Conservation (phyloP, 2,113 vertebrate genomes). For the Paracyprichromis sp. region DNA sequence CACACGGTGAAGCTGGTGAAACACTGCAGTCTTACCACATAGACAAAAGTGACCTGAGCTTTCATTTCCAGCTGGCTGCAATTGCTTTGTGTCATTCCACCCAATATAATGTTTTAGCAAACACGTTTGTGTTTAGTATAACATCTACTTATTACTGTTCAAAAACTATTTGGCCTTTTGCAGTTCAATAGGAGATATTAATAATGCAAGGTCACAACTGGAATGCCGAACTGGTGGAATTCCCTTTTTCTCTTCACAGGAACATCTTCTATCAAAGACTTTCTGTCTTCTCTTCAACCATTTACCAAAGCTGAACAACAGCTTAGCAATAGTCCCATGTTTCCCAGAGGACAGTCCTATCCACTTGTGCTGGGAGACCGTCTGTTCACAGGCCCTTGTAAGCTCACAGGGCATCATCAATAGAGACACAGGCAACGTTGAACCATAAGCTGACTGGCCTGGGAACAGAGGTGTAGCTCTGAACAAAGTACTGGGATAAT, state of each 20-base stretch:
- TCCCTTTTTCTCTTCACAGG: not conserved
- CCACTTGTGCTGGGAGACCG: slow-evolving; percentile 34
- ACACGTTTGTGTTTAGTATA: not conserved
- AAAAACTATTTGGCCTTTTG: not conserved
- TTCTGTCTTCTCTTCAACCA: slow-evolving; percentile 14
- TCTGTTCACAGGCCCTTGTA: slow-evolving; percentile 65
- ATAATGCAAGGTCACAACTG: not conserved
- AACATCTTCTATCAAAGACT: slow-evolving; percentile 23
- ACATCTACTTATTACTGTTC: not conserved
- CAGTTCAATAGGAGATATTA: not conserved
- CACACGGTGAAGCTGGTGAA: not conserved
- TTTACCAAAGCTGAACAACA: slow-evolving; percentile 42
- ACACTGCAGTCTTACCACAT: not conserved
- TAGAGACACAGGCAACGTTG: slow-evolving; percentile 35
- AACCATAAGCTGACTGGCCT: slow-evolving; percentile 39
- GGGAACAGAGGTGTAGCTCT: slow-evolving; percentile 33
- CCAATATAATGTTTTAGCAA: not conserved
- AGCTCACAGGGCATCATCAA: slow-evolving; percentile 61
- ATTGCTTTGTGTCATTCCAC: not conserved
- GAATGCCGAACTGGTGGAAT: not conserved
- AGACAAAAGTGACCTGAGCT: not conserved
- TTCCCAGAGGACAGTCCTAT: slow-evolving; percentile 40
- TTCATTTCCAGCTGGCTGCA: not conserved
- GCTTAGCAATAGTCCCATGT: slow-evolving; percentile 7
- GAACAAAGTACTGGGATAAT: slow-evolving; percentile 26